Conservation (phyloP, 2,888 invertebrate genomes). For the Leucophora obtusa region DNA sequence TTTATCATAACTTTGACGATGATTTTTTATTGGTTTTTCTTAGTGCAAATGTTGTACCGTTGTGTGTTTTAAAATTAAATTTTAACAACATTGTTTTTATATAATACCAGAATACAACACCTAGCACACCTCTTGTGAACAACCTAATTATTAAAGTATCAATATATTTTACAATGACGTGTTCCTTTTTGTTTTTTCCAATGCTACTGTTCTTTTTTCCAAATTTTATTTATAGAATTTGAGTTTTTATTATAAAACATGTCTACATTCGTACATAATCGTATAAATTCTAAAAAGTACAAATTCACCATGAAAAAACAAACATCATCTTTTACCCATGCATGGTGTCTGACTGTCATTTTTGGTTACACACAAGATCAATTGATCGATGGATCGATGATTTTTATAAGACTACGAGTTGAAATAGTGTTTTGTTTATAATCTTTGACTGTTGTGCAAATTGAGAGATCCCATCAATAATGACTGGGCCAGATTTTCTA, state of each 20-base stretch:
- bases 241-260: neutral
- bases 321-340: constrained; percentile 49
- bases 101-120: no score
- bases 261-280: neutral
- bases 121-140: no score
- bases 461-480: constrained; percentile 61
- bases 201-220: constrained; percentile 22
- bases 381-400: constrained; percentile 56
- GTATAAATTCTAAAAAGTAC: constrained; percentile 11
- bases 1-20: no score
- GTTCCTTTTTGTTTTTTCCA: neutral
- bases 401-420: constrained; percentile 46
- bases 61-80: no score
- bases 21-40: no score
- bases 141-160: no score
- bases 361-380: constrained; percentile 57
- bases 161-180: neutral
- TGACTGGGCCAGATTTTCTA: constrained; percentile 38
- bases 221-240: neutral
- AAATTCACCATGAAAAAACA: constrained; percentile 14
- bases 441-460: constrained; percentile 45
- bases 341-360: constrained; percentile 58
- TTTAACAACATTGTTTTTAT: no score
- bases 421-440: constrained; percentile 50
- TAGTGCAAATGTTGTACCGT: no score